A percentile compares a stretch with the other conserved stretches of the same genome.
These are phyloP conservation scores for Laticauda colubrina DNA, from an alignment of 2,113 vertebrate species.

Conservation along the genomic window DNA sequence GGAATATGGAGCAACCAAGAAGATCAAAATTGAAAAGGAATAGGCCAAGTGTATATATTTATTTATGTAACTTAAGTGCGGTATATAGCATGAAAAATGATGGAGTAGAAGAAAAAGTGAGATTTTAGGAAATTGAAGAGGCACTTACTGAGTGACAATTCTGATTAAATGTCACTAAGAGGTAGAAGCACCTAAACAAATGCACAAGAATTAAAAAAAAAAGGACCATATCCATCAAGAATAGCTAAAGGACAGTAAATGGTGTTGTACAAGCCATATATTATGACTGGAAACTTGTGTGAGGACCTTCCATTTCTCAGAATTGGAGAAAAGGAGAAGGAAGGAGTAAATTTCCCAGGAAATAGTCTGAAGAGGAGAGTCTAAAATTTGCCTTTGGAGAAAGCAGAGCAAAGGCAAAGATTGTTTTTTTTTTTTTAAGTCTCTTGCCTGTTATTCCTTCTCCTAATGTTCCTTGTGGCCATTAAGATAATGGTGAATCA, in stretches of 20 bases:
- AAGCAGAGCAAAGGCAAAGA: not conserved
- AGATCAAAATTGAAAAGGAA: not conserved
- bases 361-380: not conserved
- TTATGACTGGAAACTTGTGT: not conserved
- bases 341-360: not conserved
- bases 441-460: not conserved
- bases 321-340: not conserved
- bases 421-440: not conserved
- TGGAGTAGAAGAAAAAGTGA: not conserved
- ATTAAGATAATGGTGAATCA: not conserved
- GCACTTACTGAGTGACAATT: not conserved
- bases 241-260: not conserved
- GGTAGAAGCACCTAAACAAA: not conserved
- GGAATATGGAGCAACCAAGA: not conserved
- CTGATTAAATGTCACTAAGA: not conserved
- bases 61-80: not conserved
- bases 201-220: not conserved
- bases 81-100: not conserved
- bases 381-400: not conserved
- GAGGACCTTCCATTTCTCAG: not conserved
- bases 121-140: not conserved
- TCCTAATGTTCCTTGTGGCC: not conserved
- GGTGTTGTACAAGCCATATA: not conserved
- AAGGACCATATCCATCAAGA: not conserved
- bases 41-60: not conserved